A percentile compares a stretch with the other conserved stretches of the same genome.
Conservation (phyloP, 64 coral and sea anemone genomes). For the Hydrozoanthus tunicans region DNA sequence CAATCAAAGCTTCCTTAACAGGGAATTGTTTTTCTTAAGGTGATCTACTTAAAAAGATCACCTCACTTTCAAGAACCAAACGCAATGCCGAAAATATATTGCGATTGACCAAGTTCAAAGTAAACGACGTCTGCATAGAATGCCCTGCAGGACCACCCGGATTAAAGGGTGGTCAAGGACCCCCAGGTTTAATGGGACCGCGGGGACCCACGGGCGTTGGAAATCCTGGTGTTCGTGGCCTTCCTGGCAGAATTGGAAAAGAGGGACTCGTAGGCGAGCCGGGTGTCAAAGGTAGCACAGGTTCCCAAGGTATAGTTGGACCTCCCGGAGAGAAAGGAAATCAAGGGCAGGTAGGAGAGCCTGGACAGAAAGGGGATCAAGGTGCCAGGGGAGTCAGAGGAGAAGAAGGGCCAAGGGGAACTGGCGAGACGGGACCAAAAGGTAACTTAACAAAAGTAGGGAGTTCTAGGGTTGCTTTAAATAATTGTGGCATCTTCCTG, state of each 20-base stretch:
- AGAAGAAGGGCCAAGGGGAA: constrained; percentile 18
- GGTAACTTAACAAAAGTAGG: not conserved
- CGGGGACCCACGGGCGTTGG: constrained; percentile 2
- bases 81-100: constrained; percentile 46
- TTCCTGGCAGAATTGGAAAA: not conserved
- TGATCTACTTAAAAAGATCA: constrained; percentile 42
- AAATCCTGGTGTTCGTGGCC: constrained; percentile 2
- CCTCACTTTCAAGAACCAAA: constrained; percentile 36
- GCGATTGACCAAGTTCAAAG: constrained; percentile 20
- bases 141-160: constrained; percentile 46
- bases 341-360: not conserved
- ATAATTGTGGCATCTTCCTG: not conserved
- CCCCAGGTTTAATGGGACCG: constrained; percentile 18
- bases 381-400: constrained; percentile 21
- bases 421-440: constrained; percentile 28
- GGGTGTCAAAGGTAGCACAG: constrained; percentile 30
- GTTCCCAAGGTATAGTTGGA: constrained; percentile 18
- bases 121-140: constrained; percentile 33
- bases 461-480: not conserved
- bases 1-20: too few relatives aligned
- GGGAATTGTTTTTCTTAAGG: constrained; percentile 11
- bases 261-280: constrained; percentile 1
- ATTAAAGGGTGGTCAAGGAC: constrained; percentile 8
- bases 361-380: constrained; percentile 51
- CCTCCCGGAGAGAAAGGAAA: constrained; percentile 11